Evolutionary conservation across 64 coral and sea anemone genomes (phyloP).

Genomic region (Astreopora myriophthalma): DNA sequence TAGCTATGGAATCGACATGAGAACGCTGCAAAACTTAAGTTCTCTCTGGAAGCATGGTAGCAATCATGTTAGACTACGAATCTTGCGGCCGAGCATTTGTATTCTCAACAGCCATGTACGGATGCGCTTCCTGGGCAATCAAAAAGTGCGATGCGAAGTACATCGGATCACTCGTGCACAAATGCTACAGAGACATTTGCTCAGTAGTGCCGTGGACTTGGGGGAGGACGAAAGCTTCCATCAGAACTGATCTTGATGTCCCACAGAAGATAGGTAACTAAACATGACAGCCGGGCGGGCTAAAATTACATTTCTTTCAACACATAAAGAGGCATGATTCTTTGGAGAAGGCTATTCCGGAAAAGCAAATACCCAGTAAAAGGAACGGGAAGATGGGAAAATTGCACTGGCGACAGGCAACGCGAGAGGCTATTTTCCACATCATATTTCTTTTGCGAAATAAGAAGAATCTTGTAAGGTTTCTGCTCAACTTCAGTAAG

Average conservation of each 20-base stretch:
- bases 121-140: constrained; percentile 13
- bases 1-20: too few species aligned
- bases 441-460: too few species aligned
- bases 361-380: background rate
- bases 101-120: constrained; percentile 1
- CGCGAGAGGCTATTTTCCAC: too few species aligned
- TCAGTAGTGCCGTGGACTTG: background rate
- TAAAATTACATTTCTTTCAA: constrained; percentile 17
- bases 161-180: background rate
- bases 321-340: constrained; percentile 15
- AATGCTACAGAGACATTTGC: constrained; percentile 24
- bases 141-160: constrained; percentile 2
- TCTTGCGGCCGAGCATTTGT: background rate
- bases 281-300: background rate
- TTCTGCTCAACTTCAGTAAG: too few species aligned
- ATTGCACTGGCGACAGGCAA: too few species aligned
- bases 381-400: constrained; percentile 4
- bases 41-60: background rate
- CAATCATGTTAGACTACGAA: background rate
- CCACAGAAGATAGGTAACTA: too few species aligned
- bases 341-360: background rate
- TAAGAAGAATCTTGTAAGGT: too few species aligned
- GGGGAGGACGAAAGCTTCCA: background rate
- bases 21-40: background rate
- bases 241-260: background rate